Percentiles rank a stretch among this genome's conserved stretches.
Conservation (phyloP, 2,797 vertebrate species). For the Oreochromis mossambicus region DNA sequence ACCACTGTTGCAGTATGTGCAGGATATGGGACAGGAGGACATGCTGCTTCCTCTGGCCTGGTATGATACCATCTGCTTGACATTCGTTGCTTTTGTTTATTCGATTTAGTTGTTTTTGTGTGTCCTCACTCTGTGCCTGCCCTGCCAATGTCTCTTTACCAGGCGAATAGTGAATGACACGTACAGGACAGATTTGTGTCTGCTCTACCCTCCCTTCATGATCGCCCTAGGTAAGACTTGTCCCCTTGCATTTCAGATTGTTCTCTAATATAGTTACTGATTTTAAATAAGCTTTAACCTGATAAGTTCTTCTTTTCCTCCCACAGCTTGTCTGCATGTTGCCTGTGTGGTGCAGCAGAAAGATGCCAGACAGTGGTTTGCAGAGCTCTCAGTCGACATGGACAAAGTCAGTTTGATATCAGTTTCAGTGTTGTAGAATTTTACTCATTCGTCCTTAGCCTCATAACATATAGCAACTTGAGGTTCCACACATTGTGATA, state of each 20-base stretch:
- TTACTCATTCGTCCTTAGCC: background rate
- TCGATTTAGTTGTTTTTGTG: background rate
- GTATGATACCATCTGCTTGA: constrained; percentile 63
- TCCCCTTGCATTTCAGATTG: background rate
- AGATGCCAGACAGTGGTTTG: constrained; percentile 98
- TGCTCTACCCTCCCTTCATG: constrained; percentile 99
- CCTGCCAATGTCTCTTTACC: background rate
- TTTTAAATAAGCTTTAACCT: background rate
- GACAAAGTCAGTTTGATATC: constrained; percentile 85
- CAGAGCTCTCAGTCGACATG: constrained; percentile 98
- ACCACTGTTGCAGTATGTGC: constrained; percentile 96
- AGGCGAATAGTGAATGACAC: constrained; percentile 99
- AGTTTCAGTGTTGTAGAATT: background rate
- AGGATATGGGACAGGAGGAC: constrained; percentile 99
- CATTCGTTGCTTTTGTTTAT: background rate
- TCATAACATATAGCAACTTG: background rate
- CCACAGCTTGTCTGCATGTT: constrained; percentile 92
- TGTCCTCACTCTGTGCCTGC: background rate
- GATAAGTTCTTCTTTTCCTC: background rate
- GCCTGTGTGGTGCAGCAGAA: constrained; percentile 99
- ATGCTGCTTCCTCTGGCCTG: constrained; percentile 97
- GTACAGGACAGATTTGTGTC: constrained; percentile 96
- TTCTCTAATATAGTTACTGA: constrained; percentile 6
- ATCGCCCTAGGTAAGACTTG: constrained; percentile 90
- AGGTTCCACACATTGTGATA: background rate